Base-by-base conservation (phyloP, 1,140 invertebrate species). In the Microplitis mediator region DNA sequence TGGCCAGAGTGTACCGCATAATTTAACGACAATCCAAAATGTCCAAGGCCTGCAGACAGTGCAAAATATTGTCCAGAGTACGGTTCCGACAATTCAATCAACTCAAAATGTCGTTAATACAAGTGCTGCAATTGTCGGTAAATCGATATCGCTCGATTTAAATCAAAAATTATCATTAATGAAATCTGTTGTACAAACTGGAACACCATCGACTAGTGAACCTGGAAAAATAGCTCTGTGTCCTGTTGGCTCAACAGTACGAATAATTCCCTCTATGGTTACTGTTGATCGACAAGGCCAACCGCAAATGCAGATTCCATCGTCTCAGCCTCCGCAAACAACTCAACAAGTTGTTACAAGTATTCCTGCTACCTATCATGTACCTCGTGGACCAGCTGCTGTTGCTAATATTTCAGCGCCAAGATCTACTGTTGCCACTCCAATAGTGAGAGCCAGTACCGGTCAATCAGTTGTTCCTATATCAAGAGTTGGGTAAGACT, bases 381-480 rank as follows among this genome's bases (percentile, higher is more conserved):
- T 88, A 31, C 87, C 87, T 50, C 73, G 81, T 65, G 84, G 83
- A 68, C 84, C 88, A 68, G 88, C 88, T 36, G 86, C 88, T 56
- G 89, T 89, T 1, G 89, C 89, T 9, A 89, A 87, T 77, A 89
- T 89, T 71, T 83, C 88, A 54, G 86, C 85, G 14, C 87, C 88
- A 13, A 80, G 87, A 78, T 86, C 88, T 23, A 82, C 87, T 4
- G 82, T 88, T 31, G 87, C 88, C 34, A 88, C 88, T 51, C 88
- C 88, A 16, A 88, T 89, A 60, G 81, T 88, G 6, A 77, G 88
- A 72, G 82, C 84, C 3, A 81, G 77, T 68, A 75, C 82, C 31
- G 80, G 78, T 35, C 80, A 81, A 76, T 75, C 79, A 23, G 77
- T 82, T 58, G 64, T 72, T 35, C 79, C 82, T 8, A 80, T 83